Percentiles rank a stretch among this genome's conserved stretches.
phyloP scores from a whole-genome alignment of 2,797 vertebrate species.

The Muscicapa striata region DNA sequence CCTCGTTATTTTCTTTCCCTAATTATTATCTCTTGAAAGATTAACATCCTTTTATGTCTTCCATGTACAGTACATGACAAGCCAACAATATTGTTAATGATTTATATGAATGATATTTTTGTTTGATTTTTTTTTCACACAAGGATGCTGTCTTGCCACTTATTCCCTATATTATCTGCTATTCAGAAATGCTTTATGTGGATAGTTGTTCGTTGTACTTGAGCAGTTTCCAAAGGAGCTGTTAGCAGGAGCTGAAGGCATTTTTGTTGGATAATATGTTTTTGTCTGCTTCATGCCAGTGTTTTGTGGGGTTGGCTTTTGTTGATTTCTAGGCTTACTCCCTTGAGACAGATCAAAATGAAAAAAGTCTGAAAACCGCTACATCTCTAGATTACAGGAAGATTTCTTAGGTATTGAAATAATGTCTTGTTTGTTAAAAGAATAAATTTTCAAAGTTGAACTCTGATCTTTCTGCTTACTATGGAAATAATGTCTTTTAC shows the following conservation, averaged over 20 bases:
- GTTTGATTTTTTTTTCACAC: not conserved
- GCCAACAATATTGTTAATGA: not conserved
- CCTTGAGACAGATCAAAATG: not conserved
- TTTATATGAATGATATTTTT: not conserved
- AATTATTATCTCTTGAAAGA: conserved; percentile 13
- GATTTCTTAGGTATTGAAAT: not conserved
- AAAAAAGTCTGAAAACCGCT: not conserved
- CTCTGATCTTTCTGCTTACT: not conserved
- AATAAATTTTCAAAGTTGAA: conserved; percentile 23
- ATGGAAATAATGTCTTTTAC: not conserved
- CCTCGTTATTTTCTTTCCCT: conserved; percentile 9
- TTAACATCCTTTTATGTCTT: not conserved
- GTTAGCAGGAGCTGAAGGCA: not conserved
- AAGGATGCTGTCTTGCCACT: not conserved
- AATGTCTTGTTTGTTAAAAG: not conserved
- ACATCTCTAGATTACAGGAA: not conserved
- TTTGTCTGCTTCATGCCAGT: not conserved
- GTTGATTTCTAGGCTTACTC: not conserved
- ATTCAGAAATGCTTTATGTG: not conserved
- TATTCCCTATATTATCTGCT: not conserved
- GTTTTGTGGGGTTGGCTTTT: not conserved
- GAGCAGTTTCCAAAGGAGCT: not conserved
- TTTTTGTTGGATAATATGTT: not conserved
- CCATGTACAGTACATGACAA: not conserved
- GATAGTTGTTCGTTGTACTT: not conserved